A percentile compares a stretch with the other conserved stretches of the same genome.
These are phyloP conservation scores for Syrrhaptes paradoxus DNA, from an alignment of 2,113 vertebrate genomes.

Conservation along the genomic window DNA sequence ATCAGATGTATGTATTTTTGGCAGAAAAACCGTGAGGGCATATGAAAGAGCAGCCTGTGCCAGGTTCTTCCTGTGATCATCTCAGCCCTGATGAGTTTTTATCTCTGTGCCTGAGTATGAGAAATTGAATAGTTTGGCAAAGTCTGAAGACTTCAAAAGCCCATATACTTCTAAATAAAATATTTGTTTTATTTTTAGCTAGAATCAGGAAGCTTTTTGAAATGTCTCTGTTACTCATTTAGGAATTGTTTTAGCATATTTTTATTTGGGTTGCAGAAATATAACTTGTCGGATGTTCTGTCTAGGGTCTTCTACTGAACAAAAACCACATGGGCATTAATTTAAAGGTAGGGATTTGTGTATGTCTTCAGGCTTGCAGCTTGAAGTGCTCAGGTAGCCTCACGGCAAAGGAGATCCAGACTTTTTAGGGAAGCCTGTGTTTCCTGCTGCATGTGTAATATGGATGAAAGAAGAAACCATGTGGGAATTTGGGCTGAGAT, in stretches of 20 bases:
- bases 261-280: conserved; percentile 3
- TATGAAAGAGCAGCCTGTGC: conserved; percentile 49
- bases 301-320: background rate
- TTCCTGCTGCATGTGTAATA: background rate
- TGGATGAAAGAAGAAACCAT: background rate
- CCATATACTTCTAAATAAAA: conserved; percentile 29
- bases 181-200: conserved; percentile 46
- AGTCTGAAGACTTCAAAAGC: conserved; percentile 37
- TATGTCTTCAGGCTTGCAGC: background rate
- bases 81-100: conserved; percentile 55
- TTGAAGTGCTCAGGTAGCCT: background rate
- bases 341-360: background rate
- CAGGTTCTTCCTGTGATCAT: conserved; percentile 63
- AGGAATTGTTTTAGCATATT: background rate
- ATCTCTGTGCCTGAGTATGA: conserved; percentile 33
- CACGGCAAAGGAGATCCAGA: background rate
- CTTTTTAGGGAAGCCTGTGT: background rate
- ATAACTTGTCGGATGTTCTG: background rate
- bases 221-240: background rate
- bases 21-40: conserved; percentile 42
- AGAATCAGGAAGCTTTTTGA: background rate
- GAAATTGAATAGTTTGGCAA: conserved; percentile 55
- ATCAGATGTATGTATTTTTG: conserved; percentile 54
- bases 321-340: background rate
- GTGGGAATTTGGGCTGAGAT: background rate